A percentile compares a stretch with the other conserved stretches of the same genome.
phyloP scores from a whole-genome alignment of 2,113 vertebrate genomes.

The Rostratula benghalensis region DNA sequence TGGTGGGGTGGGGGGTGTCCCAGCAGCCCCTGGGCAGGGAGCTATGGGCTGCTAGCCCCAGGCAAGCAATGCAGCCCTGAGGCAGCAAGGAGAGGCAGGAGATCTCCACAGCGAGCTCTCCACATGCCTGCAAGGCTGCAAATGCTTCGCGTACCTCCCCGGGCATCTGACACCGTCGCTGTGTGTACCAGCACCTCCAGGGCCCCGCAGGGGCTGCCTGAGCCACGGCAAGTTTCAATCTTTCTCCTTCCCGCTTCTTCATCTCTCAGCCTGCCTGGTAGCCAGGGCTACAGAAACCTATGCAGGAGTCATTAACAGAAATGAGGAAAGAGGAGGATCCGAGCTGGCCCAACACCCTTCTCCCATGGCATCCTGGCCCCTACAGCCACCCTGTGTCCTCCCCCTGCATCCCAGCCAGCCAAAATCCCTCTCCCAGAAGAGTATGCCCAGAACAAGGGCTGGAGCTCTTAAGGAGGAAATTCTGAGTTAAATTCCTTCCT shows the following conservation, averaged over 20 bases:
- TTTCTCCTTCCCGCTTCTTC: neutral
- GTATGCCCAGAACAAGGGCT: neutral
- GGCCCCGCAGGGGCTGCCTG: neutral
- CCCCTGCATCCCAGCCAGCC: neutral
- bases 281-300: neutral
- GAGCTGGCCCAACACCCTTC: neutral
- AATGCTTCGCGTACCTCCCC: neutral
- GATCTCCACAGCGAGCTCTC: neutral
- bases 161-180: neutral
- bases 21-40: neutral
- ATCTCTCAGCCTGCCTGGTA: neutral
- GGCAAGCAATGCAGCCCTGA: neutral
- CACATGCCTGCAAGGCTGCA: neutral
- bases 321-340: neutral
- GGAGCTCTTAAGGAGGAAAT: conserved; percentile 12
- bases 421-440: neutral
- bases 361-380: neutral
- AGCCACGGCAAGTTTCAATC: neutral
- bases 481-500: conserved; percentile 57
- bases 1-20: no score
- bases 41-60: neutral
- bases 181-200: neutral
- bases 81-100: neutral
- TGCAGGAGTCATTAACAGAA: neutral
- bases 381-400: neutral